Base-by-base conservation (phyloP, 2,888 invertebrate species). In the Odontocerum albicorne region DNA sequence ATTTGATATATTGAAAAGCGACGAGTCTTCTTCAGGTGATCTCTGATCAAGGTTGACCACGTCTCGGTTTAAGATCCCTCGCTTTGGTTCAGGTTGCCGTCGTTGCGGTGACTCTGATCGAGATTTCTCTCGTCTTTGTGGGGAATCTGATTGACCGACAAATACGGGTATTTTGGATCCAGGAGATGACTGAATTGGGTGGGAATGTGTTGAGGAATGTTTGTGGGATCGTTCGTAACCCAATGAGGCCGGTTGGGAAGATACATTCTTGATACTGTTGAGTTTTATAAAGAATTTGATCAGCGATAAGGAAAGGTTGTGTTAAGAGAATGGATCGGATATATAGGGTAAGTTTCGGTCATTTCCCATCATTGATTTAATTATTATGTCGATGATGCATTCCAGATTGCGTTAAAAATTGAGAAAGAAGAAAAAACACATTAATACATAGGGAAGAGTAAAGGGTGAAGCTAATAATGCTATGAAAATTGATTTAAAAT, bases 91-190 rank as follows among this genome's bases (percentile, higher is more conserved):
- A n/a, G n/a, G n/a, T 10, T 45, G 42, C 19, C 27, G 45, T 16
- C 51, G 44, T 10, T 53, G 57, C 2, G 57, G 53, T 7, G 60
- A 60, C 36, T 38, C 46, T 2, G 60, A 60, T 10, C 54, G 46
- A 12, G 54, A 55, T 10, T 47, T 43, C 20, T 50, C 55, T 32
- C 49, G 22, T 8, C 51, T 36, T 53, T 79, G 77, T 60, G 80
- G 75, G 67, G 81, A 75, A 66, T 80, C 81, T 62, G 80, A 80
- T 63, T 80, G 80, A 64, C 86, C 87, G 66, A 85, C 80, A 72
- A 84, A 87, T 59, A 87, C 82, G 62, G 87, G 88, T 69, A 87
- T 88, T 79, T 85, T 85, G 68, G 86, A 85, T 62, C 83, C 83
- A 71, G 75, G 75, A 70, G 75, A 75, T 60, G 77, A 74, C 72